Evolutionary conservation across 1,140 invertebrate genomes (phyloP).

Genomic region (Pissodes strobi): DNA sequence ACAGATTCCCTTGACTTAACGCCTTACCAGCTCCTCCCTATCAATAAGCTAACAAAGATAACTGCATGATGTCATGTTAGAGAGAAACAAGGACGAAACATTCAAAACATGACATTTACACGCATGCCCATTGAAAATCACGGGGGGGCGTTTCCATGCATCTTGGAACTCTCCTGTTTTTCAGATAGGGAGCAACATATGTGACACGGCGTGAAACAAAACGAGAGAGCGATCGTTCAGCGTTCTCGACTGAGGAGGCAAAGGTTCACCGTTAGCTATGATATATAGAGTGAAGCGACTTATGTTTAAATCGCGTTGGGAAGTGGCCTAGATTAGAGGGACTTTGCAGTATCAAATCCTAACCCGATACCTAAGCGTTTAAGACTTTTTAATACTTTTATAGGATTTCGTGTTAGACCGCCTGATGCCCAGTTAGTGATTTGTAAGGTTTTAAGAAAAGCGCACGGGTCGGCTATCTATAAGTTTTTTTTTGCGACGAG

Average conservation of each 20-base stretch:
- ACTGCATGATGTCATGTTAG: conserved; percentile 14
- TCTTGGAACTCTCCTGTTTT: conserved; percentile 37
- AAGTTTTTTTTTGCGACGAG: conserved; percentile 22
- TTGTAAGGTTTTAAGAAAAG: conserved; percentile 51
- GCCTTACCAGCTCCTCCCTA: conserved; percentile 48
- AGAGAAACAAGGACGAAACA: conserved; percentile 31
- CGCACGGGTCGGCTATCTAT: conserved; percentile 15
- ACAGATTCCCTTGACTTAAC: conserved; percentile 53
- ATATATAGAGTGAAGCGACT: conserved; percentile 70
- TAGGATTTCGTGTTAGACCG: conserved; percentile 53
- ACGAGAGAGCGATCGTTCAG: conserved; percentile 10
- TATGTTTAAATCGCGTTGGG: conserved; percentile 69
- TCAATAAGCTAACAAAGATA: conserved; percentile 42
- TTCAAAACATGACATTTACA: conserved; percentile 43
- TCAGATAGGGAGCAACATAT: conserved; percentile 25
- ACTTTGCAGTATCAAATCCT: conserved; percentile 56
- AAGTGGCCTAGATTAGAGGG: conserved; percentile 70
- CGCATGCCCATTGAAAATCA: conserved; percentile 49
- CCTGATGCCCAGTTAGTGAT: conserved; percentile 48
- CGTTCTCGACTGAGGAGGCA: conserved; percentile 40
- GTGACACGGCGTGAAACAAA: conserved; percentile 6
- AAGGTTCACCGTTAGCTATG: conserved; percentile 56
- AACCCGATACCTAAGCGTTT: conserved; percentile 56
- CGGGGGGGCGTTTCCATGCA: conserved; percentile 44
- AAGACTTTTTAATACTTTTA: conserved; percentile 59